Conservation (phyloP, 2,797 vertebrate species). For the Hyperoplus lanceolatus region DNA sequence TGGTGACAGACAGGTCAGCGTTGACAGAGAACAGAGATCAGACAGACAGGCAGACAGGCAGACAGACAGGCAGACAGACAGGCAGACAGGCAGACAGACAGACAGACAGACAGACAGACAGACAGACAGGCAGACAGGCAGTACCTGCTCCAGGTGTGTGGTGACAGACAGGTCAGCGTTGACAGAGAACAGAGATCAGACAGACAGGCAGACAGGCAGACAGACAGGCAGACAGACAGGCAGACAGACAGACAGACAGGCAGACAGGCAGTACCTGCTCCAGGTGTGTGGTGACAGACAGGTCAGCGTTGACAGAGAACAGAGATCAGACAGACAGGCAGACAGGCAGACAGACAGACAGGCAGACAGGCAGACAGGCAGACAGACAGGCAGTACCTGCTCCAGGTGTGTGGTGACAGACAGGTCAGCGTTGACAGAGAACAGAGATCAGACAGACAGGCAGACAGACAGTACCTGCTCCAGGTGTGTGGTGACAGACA, state of each 20-base stretch:
- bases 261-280: constrained; percentile 80
- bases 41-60: neutral
- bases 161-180: neutral
- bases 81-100: too few species aligned
- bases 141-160: too few species aligned
- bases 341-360: neutral
- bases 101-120: too few species aligned
- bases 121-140: neutral
- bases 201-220: constrained; percentile 65
- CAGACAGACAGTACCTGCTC: constrained; percentile 81
- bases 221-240: too few species aligned
- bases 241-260: neutral
- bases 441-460: neutral
- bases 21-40: too few species aligned
- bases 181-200: neutral
- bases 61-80: neutral
- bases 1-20: neutral
- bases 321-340: too few species aligned
- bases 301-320: constrained; percentile 83
- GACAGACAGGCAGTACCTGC: constrained; percentile 79
- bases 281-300: constrained; percentile 88
- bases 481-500: constrained; percentile 88
- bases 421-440: constrained; percentile 84
- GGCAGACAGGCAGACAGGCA: neutral
- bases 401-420: constrained; percentile 89